Base-by-base conservation (phyloP, 64 coral and sea anemone species). In the Stylophora pistillata region DNA sequence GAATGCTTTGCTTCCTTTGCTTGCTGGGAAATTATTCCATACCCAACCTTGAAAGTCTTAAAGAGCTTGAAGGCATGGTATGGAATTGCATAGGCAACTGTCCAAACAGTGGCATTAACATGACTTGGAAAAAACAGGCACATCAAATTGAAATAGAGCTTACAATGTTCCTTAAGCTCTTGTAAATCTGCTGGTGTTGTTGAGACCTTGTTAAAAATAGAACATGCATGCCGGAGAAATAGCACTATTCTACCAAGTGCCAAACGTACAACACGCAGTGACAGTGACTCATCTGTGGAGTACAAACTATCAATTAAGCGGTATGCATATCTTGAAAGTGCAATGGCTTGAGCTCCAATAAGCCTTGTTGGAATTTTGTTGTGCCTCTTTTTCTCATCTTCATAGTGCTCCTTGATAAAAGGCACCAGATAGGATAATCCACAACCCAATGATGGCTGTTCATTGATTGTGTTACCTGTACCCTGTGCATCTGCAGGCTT, bases 1-100 rank as follows among this genome's bases (percentile, higher is more conserved):
- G 79, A 59, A 81, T 88, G 91, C 54, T 92, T 92, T 0, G 76
- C 75, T 53, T 87, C 91, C 34, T 92, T 92, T 5, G 91, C 91
- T 30, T 92, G 91, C 11, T 58, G 76, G 7, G 85, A 88, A 9
- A 82, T 30, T 21, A 93, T 88, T 11, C 91, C 91, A 93, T 93
- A 93, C 4, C 91, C 91, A 74, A 81, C 55, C 64, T 93, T 93
- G 30, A 53, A 93, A 1, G 12, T 0, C 0, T 87, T 4, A 82
- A 72, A 87, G 10, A 91, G 13, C 53, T 60, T 17, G 9, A 28
- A 16, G 10, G 85, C 90, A 87, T 92, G 90, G 20, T 74, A 87
- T 0, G 84, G 85, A 20, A 93, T 87, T 5, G 91, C 85, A 88
- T 93, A 93, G 13, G 53, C 85, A 1, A 93, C 53, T 63, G 84